Evolutionary conservation across 2,888 invertebrate genomes (phyloP), one percentile per base, ranked within the genome.

Genomic region (Acleris laterana): DNA sequence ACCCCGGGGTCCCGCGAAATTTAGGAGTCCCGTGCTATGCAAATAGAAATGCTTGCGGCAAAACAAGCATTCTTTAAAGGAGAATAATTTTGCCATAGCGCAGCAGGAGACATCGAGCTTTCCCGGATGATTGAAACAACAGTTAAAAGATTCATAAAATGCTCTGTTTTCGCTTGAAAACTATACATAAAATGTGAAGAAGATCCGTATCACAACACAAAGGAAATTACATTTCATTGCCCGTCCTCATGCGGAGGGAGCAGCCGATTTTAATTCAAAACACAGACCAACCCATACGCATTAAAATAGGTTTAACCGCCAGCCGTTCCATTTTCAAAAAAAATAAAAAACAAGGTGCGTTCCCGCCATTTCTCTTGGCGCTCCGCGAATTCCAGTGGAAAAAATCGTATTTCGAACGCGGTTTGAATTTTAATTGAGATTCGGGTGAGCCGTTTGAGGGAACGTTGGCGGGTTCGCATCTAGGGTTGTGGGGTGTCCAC

Each of bases 361-460:
- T 88, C 90, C 85, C 85, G 89, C 89, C 89, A 90, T 90, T 90
- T 89, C 91, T 87, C 86, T 78, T 83, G 82, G 86, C 87, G 80
- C 88, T 86, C 91, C 91, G 85, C 91, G 90, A 90, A 93, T 93
- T 91, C 93, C 93, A 84, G 82, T 82, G 87, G 89, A 92, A 93
- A 93, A 93, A 93, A 93, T 93, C 93, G 93, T 90, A 91, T 92
- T 93, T 89, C 91, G 91, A 88, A 92, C 93, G 93, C 88, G 90
- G 88, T 90, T 91, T 93, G 93, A 93, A 93, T 93, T 93, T 93
- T 93, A 93, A 93, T 93, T 91, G 93, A 91, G 90, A 88, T 88
- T 90, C 89, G 88, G 82, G 71, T 78, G 77, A 83, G 76, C 72
- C 80, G 77, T 78, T 77, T 77, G 74, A 70, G 78, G 78, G 81